Base-by-base conservation (phyloP, 1,140 invertebrate species). In the Araneus ventricosus region DNA sequence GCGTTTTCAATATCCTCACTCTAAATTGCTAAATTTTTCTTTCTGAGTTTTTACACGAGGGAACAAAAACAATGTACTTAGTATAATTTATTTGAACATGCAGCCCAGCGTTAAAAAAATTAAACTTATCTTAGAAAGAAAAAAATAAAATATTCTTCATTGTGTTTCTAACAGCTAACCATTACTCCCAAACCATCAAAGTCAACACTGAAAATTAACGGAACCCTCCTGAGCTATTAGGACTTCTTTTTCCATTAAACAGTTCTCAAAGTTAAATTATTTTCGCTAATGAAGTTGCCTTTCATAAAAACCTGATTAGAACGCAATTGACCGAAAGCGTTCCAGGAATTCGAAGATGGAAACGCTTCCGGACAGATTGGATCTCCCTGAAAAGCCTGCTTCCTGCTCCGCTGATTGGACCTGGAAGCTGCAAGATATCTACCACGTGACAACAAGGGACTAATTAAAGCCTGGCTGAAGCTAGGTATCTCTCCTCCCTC, bases 391-490 rank as follows among this genome's bases (percentile, higher is more conserved):
- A 67, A 67, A 67, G 63, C 24, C 24, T 27, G 27, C 27, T 34
- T 34, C 67, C 27, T 22, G 30, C 30, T 22, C 22, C 30, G 17
- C 70, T 75, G 70, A 75, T 75, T 67, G 27, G 63, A 67, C 63
- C 63, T 52, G 45, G 59, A 63, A 63, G 59, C 59, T 63, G 22
- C 59, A 52, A 75, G 70, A 75, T 75, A 75, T 75, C 30, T 37
- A 34, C 70, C 70, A 34, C 70, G 70, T 37, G 70, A 75, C 70
- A 30, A 75, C 70, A 37, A 75, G 67, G 67, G 67, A 34, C 67
- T 75, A 30, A 75, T 75, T 75, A 75, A 75, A 75, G 67, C 70
- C 27, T 20, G 70, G 30, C 30, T 37, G 2, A 3, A 37, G 14
- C 17, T 5, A 34, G 70, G 17, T 75, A 75, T 37, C 70, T 20